These are phyloP conservation scores for Netelia melanura DNA, from an alignment of 2,888 invertebrate species.

Conservation along the genomic window DNA sequence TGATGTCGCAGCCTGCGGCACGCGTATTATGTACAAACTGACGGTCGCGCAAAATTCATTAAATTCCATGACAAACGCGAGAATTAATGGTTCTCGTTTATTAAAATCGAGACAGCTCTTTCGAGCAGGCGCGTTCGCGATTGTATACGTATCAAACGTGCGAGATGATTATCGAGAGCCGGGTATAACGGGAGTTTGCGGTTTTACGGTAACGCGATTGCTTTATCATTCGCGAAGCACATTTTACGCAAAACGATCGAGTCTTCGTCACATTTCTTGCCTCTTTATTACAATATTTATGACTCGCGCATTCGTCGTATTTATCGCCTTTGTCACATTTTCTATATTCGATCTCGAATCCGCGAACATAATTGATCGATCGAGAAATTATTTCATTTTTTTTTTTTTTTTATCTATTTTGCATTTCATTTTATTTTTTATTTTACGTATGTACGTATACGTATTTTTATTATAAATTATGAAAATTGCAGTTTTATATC, in stretches of 20 bases:
- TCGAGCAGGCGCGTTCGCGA: background rate
- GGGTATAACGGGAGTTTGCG: background rate
- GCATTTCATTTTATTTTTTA: too few species aligned
- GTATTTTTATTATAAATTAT: too few species aligned
- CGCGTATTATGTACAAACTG: constrained; percentile 31
- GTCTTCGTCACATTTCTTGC: background rate
- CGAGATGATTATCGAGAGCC: background rate
- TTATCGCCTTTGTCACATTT: too few species aligned
- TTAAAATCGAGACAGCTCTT: constrained; percentile 50
- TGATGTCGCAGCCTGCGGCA: constrained; percentile 45
- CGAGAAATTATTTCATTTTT: too few species aligned
- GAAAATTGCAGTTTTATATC: too few species aligned
- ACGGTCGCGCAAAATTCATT: constrained; percentile 57
- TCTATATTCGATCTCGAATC: too few species aligned
- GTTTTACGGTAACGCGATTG: background rate
- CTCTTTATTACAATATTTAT: background rate
- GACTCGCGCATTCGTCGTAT: background rate
- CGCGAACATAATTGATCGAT: too few species aligned
- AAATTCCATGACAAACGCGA: constrained; percentile 49
- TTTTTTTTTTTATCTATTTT: too few species aligned
- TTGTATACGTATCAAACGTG: background rate
- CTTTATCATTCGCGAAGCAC: constrained; percentile 40
- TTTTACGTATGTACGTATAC: too few species aligned
- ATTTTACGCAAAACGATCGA: background rate
- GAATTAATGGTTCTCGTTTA: constrained; percentile 49